Conservation (phyloP, 2,797 vertebrate genomes). For the Dryobates pubescens region DNA sequence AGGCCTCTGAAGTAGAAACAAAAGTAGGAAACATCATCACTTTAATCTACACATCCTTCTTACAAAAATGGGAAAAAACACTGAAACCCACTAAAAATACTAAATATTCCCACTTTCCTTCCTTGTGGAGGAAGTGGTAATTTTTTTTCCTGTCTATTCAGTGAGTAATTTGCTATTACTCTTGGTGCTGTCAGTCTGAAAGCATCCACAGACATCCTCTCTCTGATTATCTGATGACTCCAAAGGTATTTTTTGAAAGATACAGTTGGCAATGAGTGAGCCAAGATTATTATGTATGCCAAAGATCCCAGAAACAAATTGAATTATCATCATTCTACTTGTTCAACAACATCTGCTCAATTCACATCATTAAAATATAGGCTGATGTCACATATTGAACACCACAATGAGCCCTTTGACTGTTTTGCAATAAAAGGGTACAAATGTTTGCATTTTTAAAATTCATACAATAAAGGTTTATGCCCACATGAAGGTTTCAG, state of each 20-base stretch:
- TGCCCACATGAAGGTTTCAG: neutral
- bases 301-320: slow-evolving; percentile 21
- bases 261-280: neutral
- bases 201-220: neutral
- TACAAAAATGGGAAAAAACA: neutral
- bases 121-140: neutral
- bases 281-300: neutral
- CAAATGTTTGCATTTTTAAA: neutral
- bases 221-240: neutral
- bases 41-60: neutral
- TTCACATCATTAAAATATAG: neutral
- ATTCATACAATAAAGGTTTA: neutral
- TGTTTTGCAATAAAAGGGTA: neutral
- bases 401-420: neutral
- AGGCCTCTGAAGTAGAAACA: neutral
- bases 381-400: neutral
- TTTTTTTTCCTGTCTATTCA: neutral
- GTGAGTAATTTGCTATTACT: neutral
- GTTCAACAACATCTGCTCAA: neutral
- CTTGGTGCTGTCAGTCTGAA: neutral
- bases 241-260: neutral
- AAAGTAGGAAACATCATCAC: neutral
- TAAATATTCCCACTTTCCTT: neutral
- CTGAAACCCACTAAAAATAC: no score
- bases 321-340: slow-evolving; percentile 8